Evolutionary conservation across 2,888 invertebrate species (phyloP).

Genomic region (Geotrupes spiniger): DNA sequence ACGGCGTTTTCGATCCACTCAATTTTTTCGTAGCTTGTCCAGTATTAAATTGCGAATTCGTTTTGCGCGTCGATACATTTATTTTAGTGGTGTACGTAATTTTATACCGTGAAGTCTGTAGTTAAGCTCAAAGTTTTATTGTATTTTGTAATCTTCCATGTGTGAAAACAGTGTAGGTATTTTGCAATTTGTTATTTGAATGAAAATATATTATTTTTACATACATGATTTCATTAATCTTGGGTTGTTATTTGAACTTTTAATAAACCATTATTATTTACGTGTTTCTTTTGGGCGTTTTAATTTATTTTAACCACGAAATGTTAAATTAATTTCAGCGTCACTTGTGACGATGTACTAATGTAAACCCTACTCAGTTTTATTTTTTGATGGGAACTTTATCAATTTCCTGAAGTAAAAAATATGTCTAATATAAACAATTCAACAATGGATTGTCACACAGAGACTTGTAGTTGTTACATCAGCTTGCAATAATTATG

Average conservation of each 20-base stretch:
- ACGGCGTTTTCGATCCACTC: no score
- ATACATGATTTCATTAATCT: slow-evolving; percentile 10
- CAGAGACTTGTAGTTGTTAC: no score
- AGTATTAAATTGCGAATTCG: not conserved
- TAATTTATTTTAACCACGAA: no score
- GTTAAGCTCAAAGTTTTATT: slow-evolving; percentile 3
- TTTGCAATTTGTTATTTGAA: slow-evolving; percentile 9
- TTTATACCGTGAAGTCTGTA: not conserved
- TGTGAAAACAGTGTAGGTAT: slow-evolving; percentile 2
- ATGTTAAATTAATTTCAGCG: no score
- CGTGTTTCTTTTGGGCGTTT: no score
- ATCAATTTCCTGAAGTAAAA: no score
- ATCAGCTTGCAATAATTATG: no score
- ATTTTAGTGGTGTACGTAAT: not conserved
- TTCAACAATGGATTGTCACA: no score
- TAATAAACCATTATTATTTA: slow-evolving; percentile 14
- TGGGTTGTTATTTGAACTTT: slow-evolving; percentile 11
- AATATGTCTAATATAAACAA: no score
- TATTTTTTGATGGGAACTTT: no score
- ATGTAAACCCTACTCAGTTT: no score
- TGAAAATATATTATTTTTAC: slow-evolving; percentile 13
- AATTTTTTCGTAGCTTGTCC: not conserved
- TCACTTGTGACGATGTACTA: no score
- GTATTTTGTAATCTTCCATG: slow-evolving; percentile 5
- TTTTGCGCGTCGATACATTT: not conserved